phyloP scores from a whole-genome alignment of 37 sponge, comb jelly and placozoan genomes.

The Geodia barretti region DNA sequence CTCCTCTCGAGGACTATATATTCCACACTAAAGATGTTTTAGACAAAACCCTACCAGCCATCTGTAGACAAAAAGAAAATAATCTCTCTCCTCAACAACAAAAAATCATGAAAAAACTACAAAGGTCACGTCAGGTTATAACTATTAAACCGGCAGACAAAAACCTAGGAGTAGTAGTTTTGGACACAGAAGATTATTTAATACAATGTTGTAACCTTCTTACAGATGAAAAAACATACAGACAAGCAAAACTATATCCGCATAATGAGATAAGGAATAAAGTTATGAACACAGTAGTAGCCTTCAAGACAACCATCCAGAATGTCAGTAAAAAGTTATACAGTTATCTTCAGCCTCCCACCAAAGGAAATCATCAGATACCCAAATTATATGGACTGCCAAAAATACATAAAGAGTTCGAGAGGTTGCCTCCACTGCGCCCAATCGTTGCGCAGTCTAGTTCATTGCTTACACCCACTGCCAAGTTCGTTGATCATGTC shows the following conservation, averaged over 20 bases:
- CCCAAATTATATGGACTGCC: conserved; percentile 20
- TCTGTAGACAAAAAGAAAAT: background rate
- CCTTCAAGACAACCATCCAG: background rate
- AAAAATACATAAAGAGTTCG: conserved; percentile 29
- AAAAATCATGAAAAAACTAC: background rate
- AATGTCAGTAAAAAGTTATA: background rate
- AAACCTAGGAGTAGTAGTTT: conserved; percentile 4
- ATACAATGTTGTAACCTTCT: background rate
- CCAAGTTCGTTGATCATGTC: conserved; percentile 22
- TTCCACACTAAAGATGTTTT: background rate
- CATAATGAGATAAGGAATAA: conserved; percentile 44
- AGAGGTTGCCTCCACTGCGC: conserved; percentile 9
- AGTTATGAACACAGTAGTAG: background rate
- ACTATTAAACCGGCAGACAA: conserved; percentile 19
- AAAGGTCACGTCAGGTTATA: background rate
- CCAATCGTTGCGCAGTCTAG: conserved; percentile 31
- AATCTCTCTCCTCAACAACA: background rate
- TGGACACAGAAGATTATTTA: conserved; percentile 7
- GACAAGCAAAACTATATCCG: conserved; percentile 55
- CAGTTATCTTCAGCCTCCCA: background rate
- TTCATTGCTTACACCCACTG: conserved; percentile 15
- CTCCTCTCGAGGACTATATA: conserved; percentile 4
- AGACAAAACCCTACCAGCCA: background rate
- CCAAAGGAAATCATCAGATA: conserved; percentile 5
- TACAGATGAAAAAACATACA: background rate